Percentiles rank a stretch among this genome's conserved stretches.
Conservation (phyloP, 2,113 vertebrate genomes). For the Cercopithecus mona region DNA sequence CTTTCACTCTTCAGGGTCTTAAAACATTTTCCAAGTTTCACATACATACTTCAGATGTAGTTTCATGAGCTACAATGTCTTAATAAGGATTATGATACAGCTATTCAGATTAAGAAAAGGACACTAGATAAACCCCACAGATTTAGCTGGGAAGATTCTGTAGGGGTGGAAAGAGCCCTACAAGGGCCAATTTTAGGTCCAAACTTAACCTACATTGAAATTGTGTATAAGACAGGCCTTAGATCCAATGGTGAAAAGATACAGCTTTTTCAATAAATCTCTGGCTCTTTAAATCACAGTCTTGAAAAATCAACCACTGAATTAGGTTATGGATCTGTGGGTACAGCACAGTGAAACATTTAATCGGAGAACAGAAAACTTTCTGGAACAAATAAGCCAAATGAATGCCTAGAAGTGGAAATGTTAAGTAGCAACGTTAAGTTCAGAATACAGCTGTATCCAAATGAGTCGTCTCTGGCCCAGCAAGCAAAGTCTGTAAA, state of each 20-base stretch:
- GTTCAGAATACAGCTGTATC: conserved; percentile 53
- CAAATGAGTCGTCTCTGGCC: conserved; percentile 5
- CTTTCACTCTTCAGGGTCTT: not conserved
- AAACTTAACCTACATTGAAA: not conserved
- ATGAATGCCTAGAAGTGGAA: conserved; percentile 60
- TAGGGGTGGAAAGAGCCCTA: not conserved
- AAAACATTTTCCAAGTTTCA: conserved; percentile 28
- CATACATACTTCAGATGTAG: not conserved
- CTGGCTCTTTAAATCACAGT: conserved; percentile 52
- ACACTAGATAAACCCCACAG: not conserved
- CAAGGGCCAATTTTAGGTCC: not conserved
- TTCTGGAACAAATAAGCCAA: not conserved
- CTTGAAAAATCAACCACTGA: not conserved
- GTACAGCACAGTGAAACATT: conserved; percentile 31
- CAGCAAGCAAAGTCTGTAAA: not conserved
- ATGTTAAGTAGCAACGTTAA: conserved; percentile 38
- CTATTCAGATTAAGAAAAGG: not conserved
- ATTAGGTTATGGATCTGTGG: conserved; percentile 24
- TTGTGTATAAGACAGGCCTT: not conserved
- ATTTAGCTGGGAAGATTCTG: not conserved
- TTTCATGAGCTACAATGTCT: not conserved
- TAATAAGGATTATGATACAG: not conserved
- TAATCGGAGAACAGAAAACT: conserved; percentile 57
- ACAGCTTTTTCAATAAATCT: not conserved
- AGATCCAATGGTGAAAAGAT: not conserved